phyloP scores from a whole-genome alignment of 1,140 invertebrate species.

The Pseudomyrmex sp. region DNA sequence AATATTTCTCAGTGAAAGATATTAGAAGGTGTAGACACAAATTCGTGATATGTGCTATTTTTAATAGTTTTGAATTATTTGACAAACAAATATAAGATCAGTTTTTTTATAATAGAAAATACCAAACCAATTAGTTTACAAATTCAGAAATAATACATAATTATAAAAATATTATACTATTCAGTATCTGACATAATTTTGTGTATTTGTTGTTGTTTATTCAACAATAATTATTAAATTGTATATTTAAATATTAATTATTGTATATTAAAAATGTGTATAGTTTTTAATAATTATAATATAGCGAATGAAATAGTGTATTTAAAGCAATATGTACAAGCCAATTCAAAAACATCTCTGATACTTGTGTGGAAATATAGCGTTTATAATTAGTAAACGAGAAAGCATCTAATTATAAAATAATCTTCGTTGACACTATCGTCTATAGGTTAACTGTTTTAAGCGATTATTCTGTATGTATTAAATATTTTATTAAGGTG shows the following conservation, averaged over 20 bases:
- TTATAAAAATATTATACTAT: neutral
- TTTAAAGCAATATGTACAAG: slow-evolving; percentile 58
- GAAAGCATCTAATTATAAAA: slow-evolving; percentile 56
- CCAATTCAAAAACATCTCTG: slow-evolving; percentile 42
- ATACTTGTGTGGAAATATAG: slow-evolving; percentile 25
- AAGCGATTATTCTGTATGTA: slow-evolving; percentile 75
- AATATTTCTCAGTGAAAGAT: slow-evolving; percentile 7
- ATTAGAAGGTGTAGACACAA: slow-evolving; percentile 33
- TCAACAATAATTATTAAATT: slow-evolving; percentile 14
- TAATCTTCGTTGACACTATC: slow-evolving; percentile 41
- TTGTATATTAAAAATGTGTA: neutral
- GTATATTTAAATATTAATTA: too few relatives aligned
- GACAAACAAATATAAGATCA: neutral
- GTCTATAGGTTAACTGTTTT: slow-evolving; percentile 63
- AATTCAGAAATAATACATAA: neutral
- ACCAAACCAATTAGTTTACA: neutral
- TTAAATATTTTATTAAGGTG: slow-evolving; percentile 64
- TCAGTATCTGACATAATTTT: neutral
- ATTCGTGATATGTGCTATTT: slow-evolving; percentile 17
- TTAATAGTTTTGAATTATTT: slow-evolving; percentile 2
- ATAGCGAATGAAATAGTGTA: neutral
- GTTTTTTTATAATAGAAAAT: neutral
- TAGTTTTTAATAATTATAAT: slow-evolving; percentile 36
- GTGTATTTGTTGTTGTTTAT: slow-evolving; percentile 5
- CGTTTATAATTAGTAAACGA: slow-evolving; percentile 58